Conservation (phyloP, 1,140 invertebrate genomes). For the Dufourea novaeangliae region DNA sequence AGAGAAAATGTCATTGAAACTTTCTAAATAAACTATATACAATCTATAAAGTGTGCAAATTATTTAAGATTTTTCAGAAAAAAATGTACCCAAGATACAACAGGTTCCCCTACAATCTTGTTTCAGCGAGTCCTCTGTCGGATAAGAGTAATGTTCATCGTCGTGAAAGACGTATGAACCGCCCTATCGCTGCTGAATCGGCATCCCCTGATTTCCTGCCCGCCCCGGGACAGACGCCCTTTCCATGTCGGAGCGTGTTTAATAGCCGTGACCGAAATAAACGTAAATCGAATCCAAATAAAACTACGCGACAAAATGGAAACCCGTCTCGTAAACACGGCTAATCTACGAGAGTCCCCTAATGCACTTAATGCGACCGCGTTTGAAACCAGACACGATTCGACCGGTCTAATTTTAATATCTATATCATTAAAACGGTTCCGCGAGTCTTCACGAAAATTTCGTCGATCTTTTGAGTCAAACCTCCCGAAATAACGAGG, state of each 20-base stretch:
- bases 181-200: neutral
- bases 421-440: conserved; percentile 11
- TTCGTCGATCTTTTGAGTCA: conserved; percentile 22
- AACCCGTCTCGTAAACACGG: neutral
- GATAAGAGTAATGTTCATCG: neutral
- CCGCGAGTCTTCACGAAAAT: conserved; percentile 12
- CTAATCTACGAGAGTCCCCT: neutral
- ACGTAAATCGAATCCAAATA: neutral
- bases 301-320: neutral
- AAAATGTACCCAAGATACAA: too few relatives aligned
- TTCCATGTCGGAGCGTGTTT: neutral
- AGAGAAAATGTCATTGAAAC: too few relatives aligned
- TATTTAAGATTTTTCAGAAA: too few relatives aligned
- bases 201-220: neutral
- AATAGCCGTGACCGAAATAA: neutral
- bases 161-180: neutral
- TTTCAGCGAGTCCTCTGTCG: neutral
- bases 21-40: too few relatives aligned
- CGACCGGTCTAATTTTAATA: conserved; percentile 35
- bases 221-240: neutral
- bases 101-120: neutral
- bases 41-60: too few relatives aligned
- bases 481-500: conserved; percentile 37
- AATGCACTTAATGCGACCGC: neutral
- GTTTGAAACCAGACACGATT: conserved; percentile 29